phyloP scores from a whole-genome alignment of 2,888 invertebrate species.

The Drosophila nigritarsus region DNA sequence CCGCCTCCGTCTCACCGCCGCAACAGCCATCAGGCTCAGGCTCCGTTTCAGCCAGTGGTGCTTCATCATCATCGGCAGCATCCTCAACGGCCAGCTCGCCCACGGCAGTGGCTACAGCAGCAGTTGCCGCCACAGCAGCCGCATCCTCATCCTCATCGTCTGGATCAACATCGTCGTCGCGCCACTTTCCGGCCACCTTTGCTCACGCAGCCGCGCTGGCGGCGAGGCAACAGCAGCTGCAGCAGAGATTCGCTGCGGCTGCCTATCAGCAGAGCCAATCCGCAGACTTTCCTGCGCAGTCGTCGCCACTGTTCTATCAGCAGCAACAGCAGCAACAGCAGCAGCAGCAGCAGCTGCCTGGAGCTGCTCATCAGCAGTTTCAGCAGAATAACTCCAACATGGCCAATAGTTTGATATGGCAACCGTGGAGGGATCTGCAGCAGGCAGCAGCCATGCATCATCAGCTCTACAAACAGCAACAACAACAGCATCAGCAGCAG shows the following conservation, averaged over 20 bases:
- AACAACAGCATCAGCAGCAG: constrained; percentile 75
- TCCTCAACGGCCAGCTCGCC: constrained; percentile 75
- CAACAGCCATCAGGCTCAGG: constrained; percentile 47
- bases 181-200: constrained; percentile 35
- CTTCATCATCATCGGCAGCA: constrained; percentile 58
- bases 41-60: constrained; percentile 44
- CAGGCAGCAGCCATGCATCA: constrained; percentile 83
- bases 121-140: constrained; percentile 16
- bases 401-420: constrained; percentile 83
- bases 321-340: constrained; percentile 54
- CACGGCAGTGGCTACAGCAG: constrained; percentile 36
- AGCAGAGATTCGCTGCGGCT: constrained; percentile 46
- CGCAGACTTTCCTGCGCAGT: constrained; percentile 43
- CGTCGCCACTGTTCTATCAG: constrained; percentile 51
- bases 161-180: constrained; percentile 12
- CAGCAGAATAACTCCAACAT: constrained; percentile 77
- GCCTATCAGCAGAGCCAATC: constrained; percentile 44
- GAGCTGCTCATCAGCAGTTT: constrained; percentile 47
- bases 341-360: constrained; percentile 47
- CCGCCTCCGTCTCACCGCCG: constrained; percentile 33
- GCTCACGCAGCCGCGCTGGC: constrained; percentile 60
- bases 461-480: constrained; percentile 82
- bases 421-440: constrained; percentile 84
- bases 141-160: constrained; percentile 11
- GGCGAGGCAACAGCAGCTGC: constrained; percentile 55